Evolutionary conservation across 1,140 invertebrate genomes (phyloP).

Genomic region (Octopus sinensis): DNA sequence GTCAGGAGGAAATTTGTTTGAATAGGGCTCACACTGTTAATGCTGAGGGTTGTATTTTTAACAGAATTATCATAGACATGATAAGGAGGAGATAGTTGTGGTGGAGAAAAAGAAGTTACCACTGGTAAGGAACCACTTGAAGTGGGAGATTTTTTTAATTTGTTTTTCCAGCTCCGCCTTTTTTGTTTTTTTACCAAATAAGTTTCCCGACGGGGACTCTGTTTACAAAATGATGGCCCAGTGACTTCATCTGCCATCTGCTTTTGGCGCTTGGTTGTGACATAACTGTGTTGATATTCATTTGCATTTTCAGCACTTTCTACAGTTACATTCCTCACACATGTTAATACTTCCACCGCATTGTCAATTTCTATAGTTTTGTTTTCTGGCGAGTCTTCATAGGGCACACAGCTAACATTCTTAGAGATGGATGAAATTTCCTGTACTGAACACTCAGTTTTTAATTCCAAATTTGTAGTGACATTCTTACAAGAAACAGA

Average conservation of each 20-base stretch:
- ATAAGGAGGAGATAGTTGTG: no score
- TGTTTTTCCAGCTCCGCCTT: neutral
- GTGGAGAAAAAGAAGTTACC: no score
- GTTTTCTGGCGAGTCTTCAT: neutral
- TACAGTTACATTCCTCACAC: neutral
- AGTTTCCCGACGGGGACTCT: neutral
- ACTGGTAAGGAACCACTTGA: no score
- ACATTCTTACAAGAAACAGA: neutral
- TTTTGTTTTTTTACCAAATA: neutral
- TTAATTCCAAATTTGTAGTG: neutral
- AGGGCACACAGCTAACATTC: no score
- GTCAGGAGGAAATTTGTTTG: neutral
- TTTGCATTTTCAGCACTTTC: neutral
- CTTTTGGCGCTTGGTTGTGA: neutral
- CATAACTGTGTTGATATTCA: neutral
- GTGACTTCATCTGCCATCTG: neutral
- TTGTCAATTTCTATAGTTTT: neutral
- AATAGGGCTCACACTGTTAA: no score
- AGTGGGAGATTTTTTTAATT: no score
- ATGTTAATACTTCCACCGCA: neutral
- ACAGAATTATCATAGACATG: no score
- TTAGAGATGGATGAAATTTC: no score
- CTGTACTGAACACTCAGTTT: no score
- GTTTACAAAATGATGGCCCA: neutral
- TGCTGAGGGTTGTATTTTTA: no score